phyloP scores from a whole-genome alignment of 2,888 invertebrate genomes.

The Cantharis flavilabris region DNA sequence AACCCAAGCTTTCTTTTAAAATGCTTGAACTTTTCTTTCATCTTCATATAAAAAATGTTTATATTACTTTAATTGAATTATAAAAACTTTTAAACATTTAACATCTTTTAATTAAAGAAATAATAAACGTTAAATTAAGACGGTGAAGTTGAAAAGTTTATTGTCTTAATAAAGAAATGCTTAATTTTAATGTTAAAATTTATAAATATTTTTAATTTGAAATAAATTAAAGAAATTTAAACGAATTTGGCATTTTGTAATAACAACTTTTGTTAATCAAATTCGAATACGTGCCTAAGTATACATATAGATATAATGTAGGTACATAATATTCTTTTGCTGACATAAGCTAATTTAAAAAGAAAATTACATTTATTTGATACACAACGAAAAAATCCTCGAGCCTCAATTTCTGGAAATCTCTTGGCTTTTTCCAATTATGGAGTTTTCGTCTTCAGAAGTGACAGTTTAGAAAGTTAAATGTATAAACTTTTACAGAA shows the following conservation, averaged over 20 bases:
- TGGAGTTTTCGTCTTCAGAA: conserved; percentile 11
- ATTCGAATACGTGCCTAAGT: not conserved
- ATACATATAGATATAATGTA: not conserved
- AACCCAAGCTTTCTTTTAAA: conserved; percentile 24
- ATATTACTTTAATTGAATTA: not conserved
- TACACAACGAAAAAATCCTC: conserved; percentile 3
- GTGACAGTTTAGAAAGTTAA: conserved; percentile 12
- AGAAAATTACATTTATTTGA: conserved; percentile 13
- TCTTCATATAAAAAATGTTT: not conserved
- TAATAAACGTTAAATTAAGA: not conserved
- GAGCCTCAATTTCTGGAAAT: conserved; percentile 9
- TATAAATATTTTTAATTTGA: not conserved
- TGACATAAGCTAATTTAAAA: conserved; percentile 11
- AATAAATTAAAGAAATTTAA: not conserved
- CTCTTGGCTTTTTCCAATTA: conserved; percentile 16
- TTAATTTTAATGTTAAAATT: not conserved
- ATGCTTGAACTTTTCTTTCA: not conserved
- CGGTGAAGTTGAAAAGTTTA: not conserved
- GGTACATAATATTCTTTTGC: not conserved
- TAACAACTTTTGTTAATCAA: conserved; percentile 17
- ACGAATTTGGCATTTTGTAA: not conserved
- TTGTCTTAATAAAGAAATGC: not conserved
- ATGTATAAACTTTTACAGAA: conserved; percentile 8
- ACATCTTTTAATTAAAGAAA: not conserved
- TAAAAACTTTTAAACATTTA: not conserved